Evolutionary conservation across 1,140 invertebrate genomes (phyloP), one percentile per base, ranked within the genome.

Genomic region (Branchinecta lindahli): DNA sequence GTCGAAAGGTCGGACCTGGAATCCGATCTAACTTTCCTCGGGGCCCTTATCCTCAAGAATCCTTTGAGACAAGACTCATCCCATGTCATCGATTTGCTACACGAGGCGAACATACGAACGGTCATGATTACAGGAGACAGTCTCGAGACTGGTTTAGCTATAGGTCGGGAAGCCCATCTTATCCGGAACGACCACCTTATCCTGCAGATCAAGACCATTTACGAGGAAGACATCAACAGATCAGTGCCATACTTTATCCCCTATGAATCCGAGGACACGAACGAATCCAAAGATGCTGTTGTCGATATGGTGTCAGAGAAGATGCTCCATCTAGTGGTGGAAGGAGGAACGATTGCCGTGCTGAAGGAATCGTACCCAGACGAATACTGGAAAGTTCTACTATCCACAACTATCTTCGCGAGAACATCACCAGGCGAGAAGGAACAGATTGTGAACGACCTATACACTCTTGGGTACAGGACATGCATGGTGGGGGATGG

Each of bases 361-460:
- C 79, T 89, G 8, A 84, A 84, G 73, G 80, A 82, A 47, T 81
- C 86, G 77, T 88, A 87, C 79, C 84, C 86, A 3, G 85, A 88
- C 70, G 74, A 89, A 18, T 80, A 90, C 73, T 82, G 85, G 0
- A 82, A 82, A 74, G 75, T 94, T 45, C 79, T 87, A 2, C 85
- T 87, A 0, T 83, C 86, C 74, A 89, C 90, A 6, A 87, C 88
- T 20, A 88, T 98, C 15, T 98, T 94, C 82, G 94, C 94, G 0
- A 83, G 95, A 69, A 97, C 97, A 88, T 89, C 89, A 47, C 94
- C 95, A 0, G 93, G 97, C 72, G 94, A 97, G 79, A 98, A 98
- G 78, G 91, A 93, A 72, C 90, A 95, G 75, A 81, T 97, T 12
- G 85, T 98, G 18, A 88, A 90, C 74, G 82, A 86, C 70, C 79